Base-by-base conservation (phyloP, 2,888 invertebrate genomes). In the Onthophagus sagittarius region DNA sequence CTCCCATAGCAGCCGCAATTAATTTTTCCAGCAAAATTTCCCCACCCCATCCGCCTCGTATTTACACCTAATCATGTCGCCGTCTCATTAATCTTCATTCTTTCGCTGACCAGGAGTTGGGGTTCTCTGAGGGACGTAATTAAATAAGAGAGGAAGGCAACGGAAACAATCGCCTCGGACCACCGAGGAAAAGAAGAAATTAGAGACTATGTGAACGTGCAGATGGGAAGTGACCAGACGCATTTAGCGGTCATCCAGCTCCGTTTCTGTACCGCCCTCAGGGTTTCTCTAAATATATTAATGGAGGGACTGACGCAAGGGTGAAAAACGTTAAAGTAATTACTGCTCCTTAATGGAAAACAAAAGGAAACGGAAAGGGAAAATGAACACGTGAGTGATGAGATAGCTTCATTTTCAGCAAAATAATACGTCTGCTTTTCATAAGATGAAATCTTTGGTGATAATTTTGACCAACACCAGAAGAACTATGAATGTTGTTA, bases 31-130 rank as follows among this genome's bases (percentile, higher is more conserved):
- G 71, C 67, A 71, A 67, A 67, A 39, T 62, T 53, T 53, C 39
- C 39, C 39, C 39, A 11, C 39, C 39, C 39, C 23, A 23, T 23
- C 23, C 23, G 23, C 23, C 23, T 23, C 23, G 23, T 78, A 77
- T 79, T 79, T 78, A 78, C 78, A 79, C 79, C 79, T 79, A 81
- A 81, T 79, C 80, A 80, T 77, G 77, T 77, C 75, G 79, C 77
- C 77, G 78, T 80, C 79, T 78, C 80, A 80, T 81, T 81, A 81
- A 81, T 81, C 81, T 81, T 81, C 79, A 81, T 81, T 80, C 78
- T 77, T 79, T 77, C 75, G 74, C 76, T 76, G 79, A 77, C 77
- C 78, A 78, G 78, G 67, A 67, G 67, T 23, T 23, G 31, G 67
- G 67, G 67, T n/a, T 70, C 23, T 23, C 15, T 76, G 77, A 76